Base-by-base conservation (phyloP, 2,797 vertebrate genomes). In the Phataginus tetradactyla region DNA sequence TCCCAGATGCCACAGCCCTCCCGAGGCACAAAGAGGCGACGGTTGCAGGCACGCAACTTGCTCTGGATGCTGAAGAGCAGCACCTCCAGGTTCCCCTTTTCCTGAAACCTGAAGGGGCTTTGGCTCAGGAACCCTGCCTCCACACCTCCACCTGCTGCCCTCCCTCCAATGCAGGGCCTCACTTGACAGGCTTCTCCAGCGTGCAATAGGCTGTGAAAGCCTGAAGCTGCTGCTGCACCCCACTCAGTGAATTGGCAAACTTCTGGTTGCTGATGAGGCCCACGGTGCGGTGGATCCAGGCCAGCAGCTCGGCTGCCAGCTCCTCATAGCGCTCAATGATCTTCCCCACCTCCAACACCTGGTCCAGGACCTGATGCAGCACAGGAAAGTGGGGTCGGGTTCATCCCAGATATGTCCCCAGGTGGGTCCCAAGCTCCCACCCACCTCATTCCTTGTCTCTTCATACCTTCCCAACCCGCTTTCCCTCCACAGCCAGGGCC, bases 41-140 rank as follows among this genome's bases (percentile, higher is more conserved):
- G 99, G 98, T 99, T 99, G 98, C 99, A 99, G 98, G 99, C 99
- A 57, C 99, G 98, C 66, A 99, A 98, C 91, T 99, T 99, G 98
- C 99, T 99, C 99, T 99, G 99, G 98, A 99, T 99, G 97, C 99
- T 99, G 98, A 99, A 99, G 86, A 99, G 99, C 92, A 99, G 98
- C 27, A 99, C 99, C 96, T 99, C 99, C 27, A 99, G 98, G 97
- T 99, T 99, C 17, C 99, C 99, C 96, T 99, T 99, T 97, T 99
- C 99, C 98, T 99, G 99, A 97, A 99, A 99, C 98, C 99, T 99
- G 96, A 1, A 4, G 10, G 68, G 85, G 55, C 61, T 13, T 3
- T 39, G 86, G 86, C 71, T 96, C 85, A 93, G 88, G 85, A 68
- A 18, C 64, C 20, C 37, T 1, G 2, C 53, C 53, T 13, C 51